Base-by-base conservation (phyloP, 2,888 invertebrate genomes). In the Callimorpha dominula region DNA sequence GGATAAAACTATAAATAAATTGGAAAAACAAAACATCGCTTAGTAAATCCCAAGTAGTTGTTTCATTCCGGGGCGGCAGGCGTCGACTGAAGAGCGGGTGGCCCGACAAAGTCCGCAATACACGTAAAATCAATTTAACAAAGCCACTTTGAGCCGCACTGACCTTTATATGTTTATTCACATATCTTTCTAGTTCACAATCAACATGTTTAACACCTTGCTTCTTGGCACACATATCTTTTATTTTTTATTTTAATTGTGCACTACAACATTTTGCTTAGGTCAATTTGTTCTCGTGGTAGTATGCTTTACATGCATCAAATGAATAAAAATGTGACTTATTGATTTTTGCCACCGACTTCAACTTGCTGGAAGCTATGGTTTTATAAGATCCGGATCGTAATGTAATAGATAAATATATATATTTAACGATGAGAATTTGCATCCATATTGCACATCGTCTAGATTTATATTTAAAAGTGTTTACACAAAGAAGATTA, bases 101-200 rank as follows among this genome's bases (percentile, higher is more conserved):
- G 83, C 57, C 71, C 74, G 77, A 77, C 89, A 90, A 91, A 93
- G 88, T 92, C 92, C 90, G 87, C 93, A 91, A 92, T 94, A 95
- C 95, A 95, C 92, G 94, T 94, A 92, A 95, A 95, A 95, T 95
- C 95, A 95, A 95, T 95, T 95, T 95, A 91, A 88, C 89, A 94
- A 95, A 95, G 92, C 95, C 89, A 90, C 91, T 91, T 89, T 90
- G 90, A 92, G 90, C 92, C 92, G 86, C 86, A 86, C 88, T 91
- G 93, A 92, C 94, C 94, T 88, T 90, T 86, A 87, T 84, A 88
- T 88, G 87, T 88, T 88, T 87, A 90, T 89, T 86, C 88, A 86
- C 88, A 88, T 84, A 67, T 74, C 74, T 79, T 70, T 77, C 74
- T 75, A 70, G 64, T 66, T 68, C 67, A 42, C 42, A 74, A 71